Base-by-base conservation (phyloP, 1,140 invertebrate genomes). In the Drosophila cardini region DNA sequence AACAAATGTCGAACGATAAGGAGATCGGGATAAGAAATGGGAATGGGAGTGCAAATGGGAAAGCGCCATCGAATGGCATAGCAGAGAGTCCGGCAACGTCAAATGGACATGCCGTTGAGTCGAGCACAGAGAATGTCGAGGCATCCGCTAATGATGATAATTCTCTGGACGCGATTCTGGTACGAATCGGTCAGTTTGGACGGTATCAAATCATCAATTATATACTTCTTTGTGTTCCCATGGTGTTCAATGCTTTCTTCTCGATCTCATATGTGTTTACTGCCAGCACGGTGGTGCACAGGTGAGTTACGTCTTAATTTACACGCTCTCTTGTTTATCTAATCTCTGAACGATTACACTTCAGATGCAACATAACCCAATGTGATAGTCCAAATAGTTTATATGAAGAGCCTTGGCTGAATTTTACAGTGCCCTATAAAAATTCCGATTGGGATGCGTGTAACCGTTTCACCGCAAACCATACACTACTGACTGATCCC, bases 331-430 rank as follows among this genome's bases (percentile, higher is more conserved):
- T 38, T 1, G 7, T 15, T 2, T 40, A n/a, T 52, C 36, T 62
- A 43, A 42, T 40, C 53, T 38, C 11, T 43, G 30, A 15, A 9
- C 68, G 48, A n/a, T 48, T 58, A 2, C 7, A 21, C 21, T 16
- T 69, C 38, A 96, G 95, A 90, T 96, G 95, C 79, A 87, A 93
- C 15, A 93, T 96, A 36, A 93, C 94, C 1, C 94, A 94, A 87
- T 96, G 95, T 78, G 95, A 94, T 34, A 74, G 71, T 48, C 72
- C 76, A 9, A 72, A 72, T 15, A 76, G 91, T 8, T 76, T 77
- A 7, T 95, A 93, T 72, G 61, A 93, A 6, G 93, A 93, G 5
- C 10, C 75, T 0, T 95, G 95, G 95, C 67, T 95, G 2, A 46
- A 87, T 6, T 92, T 93, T 72, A 93, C 94, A 0, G 90, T 90